These are phyloP conservation scores for Xanthia icteritia DNA, from an alignment of 2,888 invertebrate genomes.

Conservation along the genomic window DNA sequence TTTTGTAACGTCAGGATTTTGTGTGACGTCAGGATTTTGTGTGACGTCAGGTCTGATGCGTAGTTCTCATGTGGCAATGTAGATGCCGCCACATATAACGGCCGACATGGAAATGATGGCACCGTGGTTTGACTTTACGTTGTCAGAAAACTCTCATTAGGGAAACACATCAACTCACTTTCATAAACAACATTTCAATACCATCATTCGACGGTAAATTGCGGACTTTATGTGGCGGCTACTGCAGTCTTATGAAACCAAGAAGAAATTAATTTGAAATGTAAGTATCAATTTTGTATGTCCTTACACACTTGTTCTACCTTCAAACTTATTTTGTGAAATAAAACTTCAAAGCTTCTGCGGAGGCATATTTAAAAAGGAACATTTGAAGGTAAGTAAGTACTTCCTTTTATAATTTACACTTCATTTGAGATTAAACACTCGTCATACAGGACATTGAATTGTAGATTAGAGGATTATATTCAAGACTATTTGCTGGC, in stretches of 20 bases:
- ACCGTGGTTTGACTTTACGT: background rate
- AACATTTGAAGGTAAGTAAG: constrained; percentile 1
- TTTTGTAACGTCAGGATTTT: too few species aligned
- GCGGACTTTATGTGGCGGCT: background rate
- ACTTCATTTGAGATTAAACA: constrained; percentile 26
- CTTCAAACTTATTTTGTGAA: constrained; percentile 24
- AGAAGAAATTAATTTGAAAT: constrained; percentile 1
- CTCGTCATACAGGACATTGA: constrained; percentile 23
- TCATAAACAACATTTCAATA: background rate
- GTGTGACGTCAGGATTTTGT: too few species aligned
- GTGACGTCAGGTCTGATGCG: too few species aligned
- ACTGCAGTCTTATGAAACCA: background rate
- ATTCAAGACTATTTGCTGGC: background rate
- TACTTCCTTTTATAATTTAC: constrained; percentile 31
- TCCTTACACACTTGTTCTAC: constrained; percentile 4
- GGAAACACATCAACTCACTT: background rate
- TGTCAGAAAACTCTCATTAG: background rate
- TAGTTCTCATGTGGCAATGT: too few species aligned
- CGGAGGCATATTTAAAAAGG: constrained; percentile 14
- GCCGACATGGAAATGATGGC: background rate
- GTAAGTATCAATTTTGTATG: constrained; percentile 25
- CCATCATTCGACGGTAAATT: background rate
- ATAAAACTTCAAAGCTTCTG: constrained; percentile 15
- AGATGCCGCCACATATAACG: background rate
- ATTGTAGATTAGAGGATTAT: background rate